Percentiles rank a stretch among this genome's conserved stretches.
These are phyloP conservation scores for Epinephelus cyanopodus DNA, from an alignment of 2,113 vertebrate species.

Conservation along the genomic window DNA sequence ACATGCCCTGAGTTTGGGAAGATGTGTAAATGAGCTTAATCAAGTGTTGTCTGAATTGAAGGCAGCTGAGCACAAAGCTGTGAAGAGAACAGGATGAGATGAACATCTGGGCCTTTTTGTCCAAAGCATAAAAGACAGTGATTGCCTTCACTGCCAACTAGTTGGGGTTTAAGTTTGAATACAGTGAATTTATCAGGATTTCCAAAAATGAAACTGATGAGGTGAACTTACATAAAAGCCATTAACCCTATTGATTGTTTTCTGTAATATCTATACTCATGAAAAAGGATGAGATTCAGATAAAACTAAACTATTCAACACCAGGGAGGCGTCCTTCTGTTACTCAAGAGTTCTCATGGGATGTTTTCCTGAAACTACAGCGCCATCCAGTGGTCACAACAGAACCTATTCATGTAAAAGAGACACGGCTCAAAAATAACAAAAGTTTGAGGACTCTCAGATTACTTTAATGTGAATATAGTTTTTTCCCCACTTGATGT, in stretches of 20 bases:
- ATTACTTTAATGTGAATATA: neutral
- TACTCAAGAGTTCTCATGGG: neutral
- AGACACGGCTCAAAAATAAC: neutral
- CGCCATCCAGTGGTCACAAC: conserved; percentile 53
- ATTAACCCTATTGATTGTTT: neutral
- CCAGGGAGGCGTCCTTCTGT: too few relatives aligned
- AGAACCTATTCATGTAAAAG: neutral
- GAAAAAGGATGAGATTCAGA: neutral
- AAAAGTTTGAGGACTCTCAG: neutral
- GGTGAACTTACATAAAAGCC: neutral
- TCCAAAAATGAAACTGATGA: neutral
- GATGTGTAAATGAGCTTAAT: conserved; percentile 49
- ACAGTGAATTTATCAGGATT: neutral
- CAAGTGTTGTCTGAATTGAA: conserved; percentile 11
- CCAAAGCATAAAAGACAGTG: conserved; percentile 4
- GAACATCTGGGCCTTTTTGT: conserved; percentile 37
- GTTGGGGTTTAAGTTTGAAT: neutral
- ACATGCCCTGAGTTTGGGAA: neutral
- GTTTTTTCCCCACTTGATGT: neutral
- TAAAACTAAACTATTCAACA: neutral
- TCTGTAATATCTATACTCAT: neutral
- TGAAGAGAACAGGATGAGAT: neutral
- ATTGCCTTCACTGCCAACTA: neutral
- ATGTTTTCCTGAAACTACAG: neutral
- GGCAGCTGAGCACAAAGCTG: conserved; percentile 28